These are phyloP conservation scores for Pogonomyrmex californicus DNA, from an alignment of 1,140 invertebrate genomes.

Conservation along the genomic window DNA sequence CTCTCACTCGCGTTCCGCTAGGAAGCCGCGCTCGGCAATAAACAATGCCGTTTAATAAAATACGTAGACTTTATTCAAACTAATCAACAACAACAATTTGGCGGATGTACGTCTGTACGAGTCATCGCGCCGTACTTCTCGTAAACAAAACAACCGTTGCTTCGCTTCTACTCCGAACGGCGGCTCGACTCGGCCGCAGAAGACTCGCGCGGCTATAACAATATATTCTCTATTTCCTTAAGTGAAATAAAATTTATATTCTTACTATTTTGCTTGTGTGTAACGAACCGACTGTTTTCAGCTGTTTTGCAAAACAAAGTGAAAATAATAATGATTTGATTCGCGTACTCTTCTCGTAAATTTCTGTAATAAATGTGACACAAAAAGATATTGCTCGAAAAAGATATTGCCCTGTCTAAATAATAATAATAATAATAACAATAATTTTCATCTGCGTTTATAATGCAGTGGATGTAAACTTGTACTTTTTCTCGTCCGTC, in stretches of 20 bases:
- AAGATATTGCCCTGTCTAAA: neutral
- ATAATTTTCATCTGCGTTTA: conserved; percentile 12
- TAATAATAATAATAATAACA: conserved; percentile 28
- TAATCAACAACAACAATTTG: no score
- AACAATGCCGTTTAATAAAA: no score
- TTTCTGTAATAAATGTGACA: conserved; percentile 25
- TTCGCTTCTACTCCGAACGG: no score
- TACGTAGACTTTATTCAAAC: no score
- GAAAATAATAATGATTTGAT: conserved; percentile 2
- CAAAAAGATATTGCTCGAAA: neutral
- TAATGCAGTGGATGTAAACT: neutral
- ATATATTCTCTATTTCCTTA: neutral
- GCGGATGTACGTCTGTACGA: no score
- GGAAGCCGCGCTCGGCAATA: no score
- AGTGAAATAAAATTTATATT: conserved; percentile 7
- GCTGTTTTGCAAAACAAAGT: neutral
- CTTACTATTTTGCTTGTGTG: neutral
- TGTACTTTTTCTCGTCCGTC: neutral
- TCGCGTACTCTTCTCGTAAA: neutral
- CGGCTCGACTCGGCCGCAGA: no score
- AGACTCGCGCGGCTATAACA: neutral
- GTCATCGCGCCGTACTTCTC: no score
- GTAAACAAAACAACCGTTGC: no score
- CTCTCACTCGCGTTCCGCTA: no score
- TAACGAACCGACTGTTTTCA: neutral